Base-by-base conservation (phyloP, 2,888 invertebrate genomes). In the Diachrysia chrysitis region DNA sequence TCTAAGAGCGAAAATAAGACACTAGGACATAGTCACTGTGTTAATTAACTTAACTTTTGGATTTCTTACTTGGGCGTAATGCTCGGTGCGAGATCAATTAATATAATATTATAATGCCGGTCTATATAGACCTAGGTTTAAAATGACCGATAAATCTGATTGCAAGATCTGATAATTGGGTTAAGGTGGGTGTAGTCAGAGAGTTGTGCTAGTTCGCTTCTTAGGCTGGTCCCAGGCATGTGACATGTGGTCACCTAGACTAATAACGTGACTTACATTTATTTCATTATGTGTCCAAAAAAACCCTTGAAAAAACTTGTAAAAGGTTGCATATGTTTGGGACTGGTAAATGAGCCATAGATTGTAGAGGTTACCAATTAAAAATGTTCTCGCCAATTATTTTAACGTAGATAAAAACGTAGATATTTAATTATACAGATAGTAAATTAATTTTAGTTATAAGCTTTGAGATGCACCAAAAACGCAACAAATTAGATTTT, bases 401-500 rank as follows among this genome's bases (percentile, higher is more conserved):
- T 54, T 71, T 48, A 25, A 4, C 10, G 19, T 51, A 51, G 48
- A 51, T 19, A 51, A 19, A 29, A 46, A 35, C 51, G 17, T 78
- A 58, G 55, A 29, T 42, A 6, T 23, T 10, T 62, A 42, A 37
- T 25, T n/a, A 35, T 23, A 0, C 17, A 37, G 32, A 0, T 17
- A 37, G 46, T 37, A 21, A n/a, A 35, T 29, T 16, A 25, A 25
- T 46, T 51, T 74, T 63, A 57, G 60, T 17, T 42, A 54, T 25
- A 21, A 67, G 57, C 56, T 46, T 54, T 59, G 42, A 16, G 46
- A 59, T 12, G 29, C 62, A 74, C 51, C 37, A 60, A 60, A 53
- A 42, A n/a, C 16, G 66, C 32, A 66, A 54, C 48, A 74, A 74
- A 61, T 55, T 37, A 67, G 25, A 63, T 46, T 37, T 29, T 3